phyloP scores from a whole-genome alignment of 2,888 invertebrate genomes.

The Syrista parreyssii region DNA sequence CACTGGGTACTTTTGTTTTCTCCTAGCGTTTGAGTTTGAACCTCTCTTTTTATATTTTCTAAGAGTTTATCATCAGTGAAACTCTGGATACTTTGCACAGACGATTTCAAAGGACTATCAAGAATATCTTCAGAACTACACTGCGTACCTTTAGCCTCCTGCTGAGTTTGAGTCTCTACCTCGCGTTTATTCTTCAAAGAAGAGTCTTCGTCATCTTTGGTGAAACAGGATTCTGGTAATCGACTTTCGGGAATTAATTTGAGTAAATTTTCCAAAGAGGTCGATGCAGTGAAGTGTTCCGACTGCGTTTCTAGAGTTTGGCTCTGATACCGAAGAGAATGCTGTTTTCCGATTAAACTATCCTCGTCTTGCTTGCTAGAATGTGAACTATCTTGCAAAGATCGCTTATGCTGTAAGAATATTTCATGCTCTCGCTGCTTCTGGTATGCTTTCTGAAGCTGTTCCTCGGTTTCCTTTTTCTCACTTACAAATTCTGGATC shows the following conservation, averaged over 20 bases:
- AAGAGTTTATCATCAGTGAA: not conserved
- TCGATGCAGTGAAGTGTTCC: constrained; percentile 24
- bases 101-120: constrained; percentile 13
- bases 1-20: constrained; percentile 57
- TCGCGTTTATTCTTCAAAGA: constrained; percentile 29
- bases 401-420: constrained; percentile 12
- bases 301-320: constrained; percentile 48
- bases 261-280: constrained; percentile 6
- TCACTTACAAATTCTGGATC: not conserved
- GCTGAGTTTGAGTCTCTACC: constrained; percentile 42
- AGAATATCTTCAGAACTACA: constrained; percentile 41
- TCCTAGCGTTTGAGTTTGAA: constrained; percentile 55
- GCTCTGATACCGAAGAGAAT: constrained; percentile 49
- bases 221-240: too few species aligned
- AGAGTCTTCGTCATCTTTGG: not conserved
- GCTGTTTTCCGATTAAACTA: constrained; percentile 44
- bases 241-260: constrained; percentile 1
- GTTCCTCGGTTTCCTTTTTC: constrained; percentile 15
- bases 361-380: constrained; percentile 27
- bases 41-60: constrained; percentile 43
- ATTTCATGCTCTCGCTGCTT: constrained; percentile 18
- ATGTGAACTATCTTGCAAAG: not conserved
- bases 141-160: constrained; percentile 52
- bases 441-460: constrained; percentile 13
- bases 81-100: constrained; percentile 15